These are phyloP conservation scores for Trachops cirrhosus DNA, from an alignment of 2,797 vertebrate species.

Conservation along the genomic window DNA sequence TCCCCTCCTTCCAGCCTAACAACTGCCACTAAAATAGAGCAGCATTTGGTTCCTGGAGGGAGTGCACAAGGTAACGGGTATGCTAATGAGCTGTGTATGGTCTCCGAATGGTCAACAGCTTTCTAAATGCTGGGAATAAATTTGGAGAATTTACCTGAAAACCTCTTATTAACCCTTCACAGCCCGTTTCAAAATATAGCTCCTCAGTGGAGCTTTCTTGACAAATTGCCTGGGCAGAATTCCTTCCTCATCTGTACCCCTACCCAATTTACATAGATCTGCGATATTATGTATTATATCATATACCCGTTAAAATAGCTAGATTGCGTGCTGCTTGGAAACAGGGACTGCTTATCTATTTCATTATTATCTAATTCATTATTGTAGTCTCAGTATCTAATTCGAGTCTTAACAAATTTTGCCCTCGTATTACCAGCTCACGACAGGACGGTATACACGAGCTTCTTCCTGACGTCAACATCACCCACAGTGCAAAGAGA, in stretches of 20 bases:
- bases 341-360: not conserved
- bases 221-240: not conserved
- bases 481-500: not conserved
- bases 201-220: not conserved
- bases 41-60: slow-evolving; percentile 5
- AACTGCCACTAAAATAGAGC: not conserved
- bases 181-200: not conserved
- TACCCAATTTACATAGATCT: not conserved
- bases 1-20: not conserved
- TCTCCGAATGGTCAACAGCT: not conserved
- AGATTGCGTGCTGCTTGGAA: not conserved
- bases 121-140: not conserved
- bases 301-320: not conserved
- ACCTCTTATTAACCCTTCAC: not conserved
- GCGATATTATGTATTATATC: not conserved
- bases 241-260: not conserved
- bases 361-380: not conserved
- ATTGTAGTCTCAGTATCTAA: not conserved
- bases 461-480: not conserved
- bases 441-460: not conserved
- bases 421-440: not conserved
- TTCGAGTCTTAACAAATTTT: not conserved
- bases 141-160: not conserved
- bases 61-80: not conserved
- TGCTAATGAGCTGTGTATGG: not conserved